Evolutionary conservation across 2,888 invertebrate genomes (phyloP).

Genomic region (Polyommatus icarus): DNA sequence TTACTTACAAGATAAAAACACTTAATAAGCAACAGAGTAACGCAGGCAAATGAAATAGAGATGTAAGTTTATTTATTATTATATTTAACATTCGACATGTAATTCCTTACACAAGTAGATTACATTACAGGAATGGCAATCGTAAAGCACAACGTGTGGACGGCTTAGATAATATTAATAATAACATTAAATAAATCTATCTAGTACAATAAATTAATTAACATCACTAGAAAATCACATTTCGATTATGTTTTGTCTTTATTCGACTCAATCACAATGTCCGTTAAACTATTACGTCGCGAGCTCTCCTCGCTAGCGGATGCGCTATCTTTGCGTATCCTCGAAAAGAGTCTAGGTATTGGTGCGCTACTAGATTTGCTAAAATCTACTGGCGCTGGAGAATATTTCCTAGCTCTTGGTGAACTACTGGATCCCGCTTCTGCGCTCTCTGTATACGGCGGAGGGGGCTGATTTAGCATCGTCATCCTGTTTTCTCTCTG

Average conservation of each 20-base stretch:
- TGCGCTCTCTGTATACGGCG: constrained; percentile 64
- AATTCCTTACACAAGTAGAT: constrained; percentile 29
- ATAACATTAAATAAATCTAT: constrained; percentile 45
- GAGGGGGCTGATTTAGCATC: constrained; percentile 71
- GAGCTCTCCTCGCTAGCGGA: constrained; percentile 55
- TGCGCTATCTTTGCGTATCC: constrained; percentile 66
- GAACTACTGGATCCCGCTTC: constrained; percentile 48
- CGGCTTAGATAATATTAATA: constrained; percentile 36
- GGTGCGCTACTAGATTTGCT: constrained; percentile 63
- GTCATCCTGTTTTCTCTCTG: constrained; percentile 71
- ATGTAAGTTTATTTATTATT: not conserved
- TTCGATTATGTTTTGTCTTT: constrained; percentile 70
- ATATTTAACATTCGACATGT: constrained; percentile 22
- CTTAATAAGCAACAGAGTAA: no score
- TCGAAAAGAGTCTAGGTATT: constrained; percentile 69
- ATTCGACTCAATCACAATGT: constrained; percentile 74
- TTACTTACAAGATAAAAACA: no score
- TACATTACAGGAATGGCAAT: constrained; percentile 36
- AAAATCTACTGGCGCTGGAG: constrained; percentile 66
- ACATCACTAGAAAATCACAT: constrained; percentile 58
- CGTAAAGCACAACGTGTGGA: constrained; percentile 36
- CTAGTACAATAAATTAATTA: constrained; percentile 52
- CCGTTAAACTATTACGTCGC: constrained; percentile 71
- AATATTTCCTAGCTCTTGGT: constrained; percentile 64
- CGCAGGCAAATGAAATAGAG: not conserved